These are phyloP conservation scores for Borostomias antarcticus DNA, from an alignment of 2,797 vertebrate species.

Conservation along the genomic window DNA sequence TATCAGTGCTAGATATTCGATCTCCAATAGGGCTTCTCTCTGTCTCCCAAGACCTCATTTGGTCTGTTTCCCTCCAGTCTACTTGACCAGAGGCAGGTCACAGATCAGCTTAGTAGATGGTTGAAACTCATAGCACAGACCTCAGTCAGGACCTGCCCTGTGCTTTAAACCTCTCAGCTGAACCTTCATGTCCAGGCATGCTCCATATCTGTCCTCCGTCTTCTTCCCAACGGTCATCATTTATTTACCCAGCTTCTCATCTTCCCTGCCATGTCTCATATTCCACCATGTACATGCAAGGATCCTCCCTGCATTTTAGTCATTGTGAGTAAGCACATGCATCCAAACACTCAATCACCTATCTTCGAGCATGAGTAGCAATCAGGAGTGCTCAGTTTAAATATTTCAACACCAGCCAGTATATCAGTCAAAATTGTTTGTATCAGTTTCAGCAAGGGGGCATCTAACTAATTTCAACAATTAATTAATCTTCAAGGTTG, in stretches of 20 bases:
- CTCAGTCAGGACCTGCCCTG: background rate
- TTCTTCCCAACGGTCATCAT: slow-evolving; percentile 40
- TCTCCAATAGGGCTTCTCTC: background rate
- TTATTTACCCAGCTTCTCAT: slow-evolving; percentile 60
- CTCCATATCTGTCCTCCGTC: slow-evolving; percentile 32
- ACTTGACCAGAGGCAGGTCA: background rate
- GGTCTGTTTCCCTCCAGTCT: background rate
- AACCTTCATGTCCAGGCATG: slow-evolving; percentile 36
- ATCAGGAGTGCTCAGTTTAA: slow-evolving; percentile 2
- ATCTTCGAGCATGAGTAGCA: slow-evolving; percentile 23
- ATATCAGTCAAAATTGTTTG: slow-evolving; percentile 18
- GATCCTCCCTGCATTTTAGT: slow-evolving; percentile 3
- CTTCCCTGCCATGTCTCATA: slow-evolving; percentile 53
- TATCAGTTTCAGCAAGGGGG: slow-evolving; percentile 14
- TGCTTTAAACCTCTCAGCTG: slow-evolving; percentile 10
- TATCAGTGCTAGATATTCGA: background rate
- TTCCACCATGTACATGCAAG: slow-evolving; percentile 46
- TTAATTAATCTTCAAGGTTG: slow-evolving; percentile 9
- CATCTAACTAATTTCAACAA: slow-evolving; percentile 17
- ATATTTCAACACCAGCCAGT: slow-evolving; percentile 12
- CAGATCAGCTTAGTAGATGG: background rate
- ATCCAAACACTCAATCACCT: slow-evolving; percentile 1
- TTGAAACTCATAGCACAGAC: background rate
- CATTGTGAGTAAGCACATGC: background rate
- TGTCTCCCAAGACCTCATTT: background rate